A percentile compares a stretch with the other conserved stretches of the same genome.
phyloP scores from a whole-genome alignment of 1,140 invertebrate genomes.

The Euglossa dilemma region DNA sequence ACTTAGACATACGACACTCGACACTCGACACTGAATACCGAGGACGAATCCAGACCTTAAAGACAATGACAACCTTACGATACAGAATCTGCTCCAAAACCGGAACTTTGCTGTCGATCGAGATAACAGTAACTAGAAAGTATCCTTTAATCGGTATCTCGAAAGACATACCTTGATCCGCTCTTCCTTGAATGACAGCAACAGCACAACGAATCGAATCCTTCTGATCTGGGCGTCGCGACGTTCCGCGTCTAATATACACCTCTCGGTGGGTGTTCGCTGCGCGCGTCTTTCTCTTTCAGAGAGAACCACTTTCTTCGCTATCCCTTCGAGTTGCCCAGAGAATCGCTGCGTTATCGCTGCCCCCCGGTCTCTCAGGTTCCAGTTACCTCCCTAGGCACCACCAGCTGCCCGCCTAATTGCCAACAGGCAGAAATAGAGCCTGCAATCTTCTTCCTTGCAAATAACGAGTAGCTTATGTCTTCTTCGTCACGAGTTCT shows the following conservation, averaged over 20 bases:
- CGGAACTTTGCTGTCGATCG: slow-evolving; percentile 3
- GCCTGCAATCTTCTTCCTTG: slow-evolving; percentile 74
- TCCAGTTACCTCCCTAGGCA: slow-evolving; percentile 31
- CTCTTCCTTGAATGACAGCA: slow-evolving; percentile 28
- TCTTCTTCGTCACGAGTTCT: neutral
- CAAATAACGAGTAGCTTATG: slow-evolving; percentile 72
- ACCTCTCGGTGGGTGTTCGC: slow-evolving; percentile 70
- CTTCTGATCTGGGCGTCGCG: slow-evolving; percentile 76
- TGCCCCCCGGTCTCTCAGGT: slow-evolving; percentile 43
- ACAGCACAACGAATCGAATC: slow-evolving; percentile 65
- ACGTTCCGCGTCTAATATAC: slow-evolving; percentile 78
- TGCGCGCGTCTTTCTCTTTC: slow-evolving; percentile 49
- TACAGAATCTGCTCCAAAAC: slow-evolving; percentile 8
- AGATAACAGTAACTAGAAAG: neutral
- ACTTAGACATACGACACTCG: slow-evolving; percentile 32
- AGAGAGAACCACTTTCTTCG: slow-evolving; percentile 54
- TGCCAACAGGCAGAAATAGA: slow-evolving; percentile 75
- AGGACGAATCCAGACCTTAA: slow-evolving; percentile 31
- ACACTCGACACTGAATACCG: slow-evolving; percentile 48
- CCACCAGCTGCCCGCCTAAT: slow-evolving; percentile 67
- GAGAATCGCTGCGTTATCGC: slow-evolving; percentile 52
- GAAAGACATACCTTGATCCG: slow-evolving; percentile 37
- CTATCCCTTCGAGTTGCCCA: slow-evolving; percentile 42
- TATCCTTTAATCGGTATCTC: slow-evolving; percentile 1
- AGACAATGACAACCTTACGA: slow-evolving; percentile 11